Conservation (phyloP, 2,888 invertebrate genomes). For the Diloba caeruleocephala region DNA sequence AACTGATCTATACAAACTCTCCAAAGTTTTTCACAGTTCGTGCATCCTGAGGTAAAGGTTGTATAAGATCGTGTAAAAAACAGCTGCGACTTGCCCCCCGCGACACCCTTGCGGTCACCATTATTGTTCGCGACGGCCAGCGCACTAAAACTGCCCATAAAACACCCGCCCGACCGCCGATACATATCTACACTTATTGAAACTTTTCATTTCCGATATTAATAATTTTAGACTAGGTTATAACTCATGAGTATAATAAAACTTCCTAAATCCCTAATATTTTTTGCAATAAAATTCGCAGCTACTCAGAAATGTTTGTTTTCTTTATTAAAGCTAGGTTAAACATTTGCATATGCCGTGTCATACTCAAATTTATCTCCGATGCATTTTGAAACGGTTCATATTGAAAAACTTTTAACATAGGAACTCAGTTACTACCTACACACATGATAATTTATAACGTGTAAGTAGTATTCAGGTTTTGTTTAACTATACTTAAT, state of each 20-base stretch:
- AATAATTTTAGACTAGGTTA: constrained; percentile 47
- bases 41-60: constrained; percentile 73
- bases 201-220: constrained; percentile 65
- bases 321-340: too few relatives aligned
- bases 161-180: constrained; percentile 64
- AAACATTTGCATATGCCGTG: too few relatives aligned
- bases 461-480: too few relatives aligned
- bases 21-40: constrained; percentile 58
- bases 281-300: background rate
- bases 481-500: too few relatives aligned
- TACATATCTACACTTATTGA: constrained; percentile 77
- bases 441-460: too few relatives aligned
- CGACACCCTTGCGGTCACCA: constrained; percentile 83
- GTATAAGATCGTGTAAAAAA: constrained; percentile 89
- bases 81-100: constrained; percentile 86
- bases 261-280: constrained; percentile 6
- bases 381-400: too few relatives aligned
- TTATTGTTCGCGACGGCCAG: constrained; percentile 74
- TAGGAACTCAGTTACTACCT: too few relatives aligned
- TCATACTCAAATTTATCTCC: too few relatives aligned
- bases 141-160: constrained; percentile 83
- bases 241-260: constrained; percentile 10
- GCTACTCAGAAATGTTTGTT: too few relatives aligned
- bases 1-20: constrained; percentile 35
- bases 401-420: too few relatives aligned